Base-by-base conservation (phyloP, 2,797 vertebrate genomes). In the Psittacula derbiana region DNA sequence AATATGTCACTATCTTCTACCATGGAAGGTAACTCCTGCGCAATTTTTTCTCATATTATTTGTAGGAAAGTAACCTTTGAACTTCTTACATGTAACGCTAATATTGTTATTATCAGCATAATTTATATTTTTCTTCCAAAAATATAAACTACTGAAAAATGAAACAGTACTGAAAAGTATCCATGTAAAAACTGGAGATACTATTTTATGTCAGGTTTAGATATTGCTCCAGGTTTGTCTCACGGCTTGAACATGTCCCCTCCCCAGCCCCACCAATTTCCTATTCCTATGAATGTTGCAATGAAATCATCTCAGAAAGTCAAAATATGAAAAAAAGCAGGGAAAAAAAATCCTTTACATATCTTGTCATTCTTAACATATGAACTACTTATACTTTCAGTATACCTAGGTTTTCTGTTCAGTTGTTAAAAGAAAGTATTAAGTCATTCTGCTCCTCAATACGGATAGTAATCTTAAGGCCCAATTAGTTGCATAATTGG, bases 391-490 rank as follows among this genome's bases (percentile, higher is more conserved):
- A 46, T 1, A 70, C 9, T 62, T 91, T 58, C 33, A 55, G 7
- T 21, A 87, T 6, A 71, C 7, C 4, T 12, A n/a, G 13, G 2
- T 84, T 90, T 74, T 36, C 36, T 80, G 27, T 78, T 58, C 69
- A 75, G 36, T 25, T 88, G 50, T 60, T 86, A 91, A 75, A 50
- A 88, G 46, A 49, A 86, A 86, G 25, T 72, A 90, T 67, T 74
- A 72, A 75, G 73, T 90, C 25, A 80, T 90, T 80, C 78, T 20
- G 7, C 8, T 83, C 25, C 31, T 76, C 62, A 87, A 6, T 55
- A 92, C 66, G 40, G 15, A 81, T 7, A 47, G 41, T 11, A 57
- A 92, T 69, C 46, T 70, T 78, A 81, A 92, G 10, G 31, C 24
- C 31, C 23, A 86, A 49, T 81, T 91, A 85, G 28, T 76, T 65